A percentile compares a stretch with the other conserved stretches of the same genome.
Conservation (phyloP, 1,140 invertebrate species). For the Dendroctonus valens region DNA sequence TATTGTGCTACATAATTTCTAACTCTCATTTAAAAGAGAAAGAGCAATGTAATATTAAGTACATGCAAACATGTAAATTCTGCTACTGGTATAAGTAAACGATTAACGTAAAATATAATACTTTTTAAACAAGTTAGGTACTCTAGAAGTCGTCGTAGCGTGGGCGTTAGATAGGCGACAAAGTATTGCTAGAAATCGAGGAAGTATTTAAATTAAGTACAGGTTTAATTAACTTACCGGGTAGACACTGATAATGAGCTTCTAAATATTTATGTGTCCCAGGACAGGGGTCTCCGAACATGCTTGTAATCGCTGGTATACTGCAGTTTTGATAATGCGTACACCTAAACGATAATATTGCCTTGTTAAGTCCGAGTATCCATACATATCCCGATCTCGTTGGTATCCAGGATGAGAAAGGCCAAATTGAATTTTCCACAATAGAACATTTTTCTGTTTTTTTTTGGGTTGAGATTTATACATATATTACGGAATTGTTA, state of each 20-base stretch:
- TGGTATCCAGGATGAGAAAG: conserved; percentile 20
- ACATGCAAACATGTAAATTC: too few species aligned
- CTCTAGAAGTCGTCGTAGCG: not conserved
- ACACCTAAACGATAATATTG: conserved; percentile 62
- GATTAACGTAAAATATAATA: too few species aligned
- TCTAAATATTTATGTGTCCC: conserved; percentile 94
- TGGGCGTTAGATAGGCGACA: conserved; percentile 26
- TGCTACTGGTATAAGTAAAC: too few species aligned
- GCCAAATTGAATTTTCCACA: conserved; percentile 14
- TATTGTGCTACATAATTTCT: conserved; percentile 24
- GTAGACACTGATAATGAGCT: conserved; percentile 91
- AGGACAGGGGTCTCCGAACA: conserved; percentile 92
- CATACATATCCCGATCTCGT: conserved; percentile 4
- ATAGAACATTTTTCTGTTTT: conserved; percentile 2
- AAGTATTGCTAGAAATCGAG: conserved; percentile 40
- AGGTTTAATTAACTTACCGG: conserved; percentile 63
- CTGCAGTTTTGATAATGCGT: conserved; percentile 89
- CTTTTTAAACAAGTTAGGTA: too few species aligned
- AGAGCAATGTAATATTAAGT: too few species aligned
- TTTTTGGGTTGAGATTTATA: not conserved
- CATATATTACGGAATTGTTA: not conserved
- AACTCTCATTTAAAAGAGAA: not conserved
- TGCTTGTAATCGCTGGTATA: conserved; percentile 81
- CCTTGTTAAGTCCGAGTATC: conserved; percentile 12
- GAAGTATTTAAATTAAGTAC: conserved; percentile 38